phyloP scores from a whole-genome alignment of 2,888 invertebrate species.

The Cryptus armator region DNA sequence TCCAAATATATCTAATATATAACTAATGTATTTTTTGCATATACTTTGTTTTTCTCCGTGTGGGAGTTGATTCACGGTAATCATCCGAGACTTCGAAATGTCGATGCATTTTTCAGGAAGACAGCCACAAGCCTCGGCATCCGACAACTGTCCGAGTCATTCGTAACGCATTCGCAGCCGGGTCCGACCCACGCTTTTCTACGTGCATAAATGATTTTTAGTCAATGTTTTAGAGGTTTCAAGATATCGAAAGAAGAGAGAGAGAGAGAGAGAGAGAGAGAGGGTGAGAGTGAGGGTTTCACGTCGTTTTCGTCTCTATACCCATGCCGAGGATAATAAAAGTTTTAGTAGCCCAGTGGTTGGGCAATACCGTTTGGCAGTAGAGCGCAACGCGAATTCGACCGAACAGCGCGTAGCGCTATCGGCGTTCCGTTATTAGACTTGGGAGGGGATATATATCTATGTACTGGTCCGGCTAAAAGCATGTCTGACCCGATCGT shows the following conservation, averaged over 20 bases:
- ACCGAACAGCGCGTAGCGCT: constrained; percentile 9
- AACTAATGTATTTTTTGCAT: no score
- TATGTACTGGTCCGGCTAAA: not conserved
- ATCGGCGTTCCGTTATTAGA: constrained; percentile 27
- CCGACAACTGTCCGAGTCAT: no score
- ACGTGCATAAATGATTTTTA: constrained; percentile 51
- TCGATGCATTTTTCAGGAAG: no score
- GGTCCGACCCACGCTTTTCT: no score
- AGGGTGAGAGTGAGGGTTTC: not conserved
- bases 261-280: no score
- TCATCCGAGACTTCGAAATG: no score
- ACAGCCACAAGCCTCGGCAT: no score
- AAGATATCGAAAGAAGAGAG: not conserved
- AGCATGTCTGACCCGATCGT: constrained; percentile 16
- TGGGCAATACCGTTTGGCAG: not conserved
- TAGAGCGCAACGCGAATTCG: constrained; percentile 9
- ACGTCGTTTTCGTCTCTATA: constrained; percentile 32
- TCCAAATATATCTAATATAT: no score
- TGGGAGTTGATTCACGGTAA: no score
- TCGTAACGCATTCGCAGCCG: no score
- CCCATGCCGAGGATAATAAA: constrained; percentile 30
- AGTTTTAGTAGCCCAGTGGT: constrained; percentile 39
- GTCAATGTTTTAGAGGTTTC: constrained; percentile 55
- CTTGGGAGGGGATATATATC: not conserved
- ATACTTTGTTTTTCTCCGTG: no score